A percentile compares a stretch with the other conserved stretches of the same genome.
Conservation (phyloP, 2,797 vertebrate species). For the Tarsius wallacei region DNA sequence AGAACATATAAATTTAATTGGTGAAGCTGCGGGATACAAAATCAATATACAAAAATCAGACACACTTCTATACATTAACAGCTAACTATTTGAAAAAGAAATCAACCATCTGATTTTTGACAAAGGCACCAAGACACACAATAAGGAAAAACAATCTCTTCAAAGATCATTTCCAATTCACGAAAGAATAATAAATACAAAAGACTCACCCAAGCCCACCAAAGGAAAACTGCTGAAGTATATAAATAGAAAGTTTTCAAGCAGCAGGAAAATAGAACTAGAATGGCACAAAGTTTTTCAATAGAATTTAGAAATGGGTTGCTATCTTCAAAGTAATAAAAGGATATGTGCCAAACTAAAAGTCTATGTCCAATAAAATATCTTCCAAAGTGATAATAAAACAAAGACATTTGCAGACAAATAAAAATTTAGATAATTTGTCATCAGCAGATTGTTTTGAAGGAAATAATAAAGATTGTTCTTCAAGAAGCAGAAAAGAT, state of each 20-base stretch:
- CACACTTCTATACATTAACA: too few relatives aligned
- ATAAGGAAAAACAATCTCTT: not conserved
- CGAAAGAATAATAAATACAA: not conserved
- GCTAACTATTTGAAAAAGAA: not conserved
- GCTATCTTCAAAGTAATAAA: not conserved
- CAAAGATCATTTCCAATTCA: not conserved
- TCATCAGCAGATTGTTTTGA: not conserved
- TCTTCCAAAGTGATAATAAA: not conserved
- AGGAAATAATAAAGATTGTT: not conserved
- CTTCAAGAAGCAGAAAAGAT: not conserved
- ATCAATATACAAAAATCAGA: not conserved
- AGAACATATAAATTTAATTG: not conserved
- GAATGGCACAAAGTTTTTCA: not conserved
- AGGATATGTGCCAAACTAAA: not conserved
- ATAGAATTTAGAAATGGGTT: not conserved
- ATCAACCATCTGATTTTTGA: not conserved
- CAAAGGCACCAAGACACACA: not conserved
- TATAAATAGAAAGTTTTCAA: not conserved
- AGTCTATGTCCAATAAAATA: not conserved
- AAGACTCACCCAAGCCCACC: not conserved
- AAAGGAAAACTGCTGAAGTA: not conserved
- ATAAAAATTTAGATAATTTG: not conserved
- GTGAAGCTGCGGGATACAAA: not conserved
- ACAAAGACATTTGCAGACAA: not conserved
- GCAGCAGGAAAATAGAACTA: not conserved